Conservation (phyloP, 2,888 invertebrate genomes). For the Scaptomyza parva region DNA sequence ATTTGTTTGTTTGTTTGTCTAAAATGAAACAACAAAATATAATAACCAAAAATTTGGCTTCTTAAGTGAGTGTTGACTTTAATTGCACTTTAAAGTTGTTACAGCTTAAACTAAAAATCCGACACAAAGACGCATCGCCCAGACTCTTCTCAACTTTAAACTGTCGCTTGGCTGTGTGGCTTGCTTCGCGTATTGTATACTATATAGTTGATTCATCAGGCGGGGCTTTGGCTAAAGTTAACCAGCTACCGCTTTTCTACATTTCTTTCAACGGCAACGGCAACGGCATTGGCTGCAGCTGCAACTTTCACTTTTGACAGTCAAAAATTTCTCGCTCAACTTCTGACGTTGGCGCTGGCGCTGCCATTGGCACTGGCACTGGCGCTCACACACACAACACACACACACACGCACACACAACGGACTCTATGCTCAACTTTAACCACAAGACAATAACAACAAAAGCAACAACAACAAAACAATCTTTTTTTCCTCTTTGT, state of each 20-base stretch:
- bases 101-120: slow-evolving; percentile 20
- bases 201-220: slow-evolving; percentile 65
- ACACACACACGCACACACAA: slow-evolving; percentile 25
- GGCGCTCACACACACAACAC: slow-evolving; percentile 18
- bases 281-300: slow-evolving; percentile 68
- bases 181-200: slow-evolving; percentile 12
- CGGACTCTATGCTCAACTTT: slow-evolving; percentile 72
- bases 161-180: slow-evolving; percentile 46
- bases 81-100: slow-evolving; percentile 2
- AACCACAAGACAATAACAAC: slow-evolving; percentile 54
- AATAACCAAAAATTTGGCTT: slow-evolving; percentile 48
- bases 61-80: slow-evolving; percentile 40
- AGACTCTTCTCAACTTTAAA: slow-evolving; percentile 55
- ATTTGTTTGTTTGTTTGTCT: slow-evolving; percentile 1
- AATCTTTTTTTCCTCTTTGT: slow-evolving; percentile 18
- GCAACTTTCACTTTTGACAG: slow-evolving; percentile 81
- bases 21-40: slow-evolving; percentile 27
- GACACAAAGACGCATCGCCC: slow-evolving; percentile 13
- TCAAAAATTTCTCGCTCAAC: slow-evolving; percentile 79
- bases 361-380: not conserved
- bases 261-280: slow-evolving; percentile 70
- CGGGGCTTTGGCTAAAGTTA: slow-evolving; percentile 36
- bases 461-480: slow-evolving; percentile 18
- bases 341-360: slow-evolving; percentile 60
- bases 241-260: slow-evolving; percentile 64